Evolutionary conservation across 2,113 vertebrate genomes (phyloP), one percentile per base, ranked within the genome.

Genomic region (Myotis yumanensis): DNA sequence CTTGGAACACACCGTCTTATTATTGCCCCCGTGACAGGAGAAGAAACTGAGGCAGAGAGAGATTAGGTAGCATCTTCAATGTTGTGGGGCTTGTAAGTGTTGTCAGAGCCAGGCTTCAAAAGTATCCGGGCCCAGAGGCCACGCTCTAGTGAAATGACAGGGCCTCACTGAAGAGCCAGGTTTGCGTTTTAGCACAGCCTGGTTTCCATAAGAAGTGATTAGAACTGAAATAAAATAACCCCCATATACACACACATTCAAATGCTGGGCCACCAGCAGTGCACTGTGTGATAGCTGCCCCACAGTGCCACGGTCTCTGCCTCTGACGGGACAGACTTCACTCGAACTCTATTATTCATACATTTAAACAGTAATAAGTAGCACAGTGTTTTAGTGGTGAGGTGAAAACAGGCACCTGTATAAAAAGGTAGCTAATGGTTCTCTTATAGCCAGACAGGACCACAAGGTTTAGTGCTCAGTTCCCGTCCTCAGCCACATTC

Each of bases 1-100:
- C 40, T 83, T 5, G 96, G 40, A 77, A 73, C 20, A 32, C 17
- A 20, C 57, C 9, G 15, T 57, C 79, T 51, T 35, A 52, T 90
- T 76, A 37, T 23, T 46, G 25, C 2, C 43, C 32, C 14, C 62
- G 68, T 82, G 18, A 82, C 2, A 20, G 62, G 23, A 16, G 40
- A 84, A 82, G 25, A 94, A 73, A 89, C 54, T 35, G 64, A 82
- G 48, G 12, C 20, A 4, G 2, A 30, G 37, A 68, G 76, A 68
- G 18, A 37, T 25, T 32, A 77, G n/a, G 12, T 17, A 25, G 10
- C 3, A 2, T 43, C 28, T 52, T 85, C 23, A 5, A 25, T 9
- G 28, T 40, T 28, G 0, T 14, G 7, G 0, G 0, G 3, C 30
- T 30, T 22, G 35, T 86, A n/a, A 35, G 76, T 7, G 4, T 37